Conservation (phyloP, 2,888 invertebrate species). For the Chrysolina oricalcia region DNA sequence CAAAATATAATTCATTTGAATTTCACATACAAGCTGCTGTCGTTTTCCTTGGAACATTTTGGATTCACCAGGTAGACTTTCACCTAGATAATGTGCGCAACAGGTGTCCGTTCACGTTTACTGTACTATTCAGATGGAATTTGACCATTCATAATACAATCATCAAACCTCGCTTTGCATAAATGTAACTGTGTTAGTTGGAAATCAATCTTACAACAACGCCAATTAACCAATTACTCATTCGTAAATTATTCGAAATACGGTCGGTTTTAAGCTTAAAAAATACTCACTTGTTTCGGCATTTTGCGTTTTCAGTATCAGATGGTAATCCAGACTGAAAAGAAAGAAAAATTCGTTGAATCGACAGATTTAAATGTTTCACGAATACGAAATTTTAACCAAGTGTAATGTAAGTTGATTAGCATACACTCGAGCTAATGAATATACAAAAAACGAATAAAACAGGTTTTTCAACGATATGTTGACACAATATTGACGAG, state of each 20-base stretch:
- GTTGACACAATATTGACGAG: background rate
- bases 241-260: background rate
- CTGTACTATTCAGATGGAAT: conserved; percentile 12
- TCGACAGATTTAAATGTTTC: background rate
- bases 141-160: conserved; percentile 13
- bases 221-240: background rate
- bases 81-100: conserved; percentile 44
- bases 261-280: background rate
- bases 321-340: conserved; percentile 33
- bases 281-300: conserved; percentile 65
- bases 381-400: background rate
- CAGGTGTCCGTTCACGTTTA: conserved; percentile 36
- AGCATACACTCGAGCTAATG: background rate
- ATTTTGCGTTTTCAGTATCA: conserved; percentile 67
- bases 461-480: conserved; percentile 1
- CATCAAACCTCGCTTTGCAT: background rate
- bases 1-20: too few species aligned
- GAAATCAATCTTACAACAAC: background rate
- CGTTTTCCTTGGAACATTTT: background rate
- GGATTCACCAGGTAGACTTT: conserved; percentile 13
- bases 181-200: background rate
- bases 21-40: background rate
- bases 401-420: background rate
- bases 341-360: background rate
- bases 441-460: background rate